phyloP scores from a whole-genome alignment of 2,797 vertebrate genomes.

The Takifugu ocellatus region DNA sequence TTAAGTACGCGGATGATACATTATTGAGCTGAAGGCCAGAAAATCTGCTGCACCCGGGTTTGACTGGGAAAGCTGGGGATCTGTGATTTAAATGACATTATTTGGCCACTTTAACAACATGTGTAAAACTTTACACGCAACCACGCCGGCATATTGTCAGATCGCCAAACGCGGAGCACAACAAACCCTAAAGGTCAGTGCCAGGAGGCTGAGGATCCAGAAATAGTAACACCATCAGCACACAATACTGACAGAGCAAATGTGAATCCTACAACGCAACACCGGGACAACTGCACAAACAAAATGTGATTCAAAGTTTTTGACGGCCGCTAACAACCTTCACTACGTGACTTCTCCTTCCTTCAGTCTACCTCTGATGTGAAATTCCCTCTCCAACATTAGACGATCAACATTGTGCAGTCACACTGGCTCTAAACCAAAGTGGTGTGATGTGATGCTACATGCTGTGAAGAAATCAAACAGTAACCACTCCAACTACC shows the following conservation, averaged over 20 bases:
- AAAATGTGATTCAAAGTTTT: slow-evolving; percentile 4
- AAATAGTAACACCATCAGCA: slow-evolving; percentile 60
- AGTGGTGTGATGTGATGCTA: no score
- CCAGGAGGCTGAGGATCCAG: slow-evolving; percentile 61
- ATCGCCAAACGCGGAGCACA: slow-evolving; percentile 33
- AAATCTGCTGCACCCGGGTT: slow-evolving; percentile 18
- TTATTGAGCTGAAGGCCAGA: neutral
- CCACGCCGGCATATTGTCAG: slow-evolving; percentile 5
- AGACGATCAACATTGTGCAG: no score
- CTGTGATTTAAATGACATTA: neutral
- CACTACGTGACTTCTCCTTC: neutral
- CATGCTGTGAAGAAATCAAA: no score
- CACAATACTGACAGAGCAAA: slow-evolving; percentile 44
- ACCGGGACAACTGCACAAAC: slow-evolving; percentile 14
- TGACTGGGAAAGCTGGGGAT: slow-evolving; percentile 8
- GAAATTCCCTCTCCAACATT: no score
- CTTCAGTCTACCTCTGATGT: no score
- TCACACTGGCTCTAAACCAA: no score
- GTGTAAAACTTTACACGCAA: slow-evolving; percentile 1
- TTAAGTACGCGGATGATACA: slow-evolving; percentile 1
- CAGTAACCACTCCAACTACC: neutral
- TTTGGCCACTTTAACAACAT: slow-evolving; percentile 11
- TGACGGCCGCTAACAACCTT: slow-evolving; percentile 9
- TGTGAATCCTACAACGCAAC: slow-evolving; percentile 45
- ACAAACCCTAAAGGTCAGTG: slow-evolving; percentile 40